These are phyloP conservation scores for Caerostris darwini DNA, from an alignment of 1,140 invertebrate species.

Conservation along the genomic window DNA sequence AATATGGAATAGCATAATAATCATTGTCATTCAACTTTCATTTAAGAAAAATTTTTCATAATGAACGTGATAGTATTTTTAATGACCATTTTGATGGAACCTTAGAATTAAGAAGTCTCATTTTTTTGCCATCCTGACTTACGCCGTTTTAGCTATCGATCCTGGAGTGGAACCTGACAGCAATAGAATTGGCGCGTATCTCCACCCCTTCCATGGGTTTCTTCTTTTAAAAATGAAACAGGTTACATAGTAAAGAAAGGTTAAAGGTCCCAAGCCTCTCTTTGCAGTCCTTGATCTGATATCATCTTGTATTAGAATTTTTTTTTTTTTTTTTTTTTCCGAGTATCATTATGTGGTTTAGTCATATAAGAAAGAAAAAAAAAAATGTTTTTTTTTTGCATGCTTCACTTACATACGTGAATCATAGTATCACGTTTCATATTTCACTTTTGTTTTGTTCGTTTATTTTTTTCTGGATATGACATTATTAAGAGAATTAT, in stretches of 20 bases:
- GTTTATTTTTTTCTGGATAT: no score
- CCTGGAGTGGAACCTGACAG: background rate
- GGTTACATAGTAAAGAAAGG: constrained; percentile 30
- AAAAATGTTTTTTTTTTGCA: background rate
- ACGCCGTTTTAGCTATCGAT: background rate
- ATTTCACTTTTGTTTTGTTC: no score
- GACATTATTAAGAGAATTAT: no score
- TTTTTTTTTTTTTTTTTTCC: background rate
- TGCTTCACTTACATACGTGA: no score
- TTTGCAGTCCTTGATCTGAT: constrained; percentile 24
- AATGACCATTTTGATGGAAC: no score
- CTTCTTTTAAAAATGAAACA: constrained; percentile 31
- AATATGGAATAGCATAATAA: no score
- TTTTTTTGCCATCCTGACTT: background rate
- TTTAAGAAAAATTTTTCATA: no score
- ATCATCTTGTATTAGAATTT: background rate
- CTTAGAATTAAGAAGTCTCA: no score
- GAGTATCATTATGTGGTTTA: background rate
- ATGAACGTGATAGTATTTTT: no score
- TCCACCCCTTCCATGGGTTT: background rate
- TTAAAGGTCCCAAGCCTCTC: background rate
- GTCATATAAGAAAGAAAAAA: background rate
- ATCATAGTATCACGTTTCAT: no score
- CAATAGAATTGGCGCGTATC: background rate
- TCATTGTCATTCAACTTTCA: no score